Conservation (phyloP, 2,797 vertebrate genomes). For the Florisuga fusca region DNA sequence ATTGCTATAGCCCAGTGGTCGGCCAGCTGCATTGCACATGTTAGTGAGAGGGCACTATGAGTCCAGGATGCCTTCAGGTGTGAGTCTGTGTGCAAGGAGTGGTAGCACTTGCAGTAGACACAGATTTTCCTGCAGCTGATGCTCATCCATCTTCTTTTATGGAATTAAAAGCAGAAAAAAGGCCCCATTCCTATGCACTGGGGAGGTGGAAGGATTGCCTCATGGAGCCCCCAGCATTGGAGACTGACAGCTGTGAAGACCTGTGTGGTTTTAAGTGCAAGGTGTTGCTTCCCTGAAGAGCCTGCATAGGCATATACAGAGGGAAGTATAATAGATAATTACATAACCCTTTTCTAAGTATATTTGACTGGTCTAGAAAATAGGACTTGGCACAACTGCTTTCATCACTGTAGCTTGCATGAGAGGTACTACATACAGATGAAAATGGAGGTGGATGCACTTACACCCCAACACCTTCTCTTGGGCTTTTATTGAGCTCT, state of each 20-base stretch:
- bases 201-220: background rate
- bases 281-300: background rate
- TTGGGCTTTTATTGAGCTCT: background rate
- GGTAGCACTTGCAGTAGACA: background rate
- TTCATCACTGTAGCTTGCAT: background rate
- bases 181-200: accelerated
- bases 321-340: background rate
- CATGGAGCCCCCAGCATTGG: background rate
- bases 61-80: background rate
- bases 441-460: background rate
- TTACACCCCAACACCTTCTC: background rate
- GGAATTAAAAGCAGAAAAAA: background rate
- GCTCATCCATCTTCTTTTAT: background rate
- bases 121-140: background rate
- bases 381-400: background rate
- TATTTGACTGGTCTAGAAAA: constrained; percentile 2
- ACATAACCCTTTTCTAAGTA: background rate
- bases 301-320: background rate
- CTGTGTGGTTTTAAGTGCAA: background rate
- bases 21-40: background rate
- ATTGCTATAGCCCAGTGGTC: constrained; percentile 14
- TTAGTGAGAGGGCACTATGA: background rate
- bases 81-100: too few species aligned
- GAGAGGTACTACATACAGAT: background rate
- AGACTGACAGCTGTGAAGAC: accelerated